phyloP scores from a whole-genome alignment of 2,113 vertebrate species.

The Nyctereutes procyonoides region DNA sequence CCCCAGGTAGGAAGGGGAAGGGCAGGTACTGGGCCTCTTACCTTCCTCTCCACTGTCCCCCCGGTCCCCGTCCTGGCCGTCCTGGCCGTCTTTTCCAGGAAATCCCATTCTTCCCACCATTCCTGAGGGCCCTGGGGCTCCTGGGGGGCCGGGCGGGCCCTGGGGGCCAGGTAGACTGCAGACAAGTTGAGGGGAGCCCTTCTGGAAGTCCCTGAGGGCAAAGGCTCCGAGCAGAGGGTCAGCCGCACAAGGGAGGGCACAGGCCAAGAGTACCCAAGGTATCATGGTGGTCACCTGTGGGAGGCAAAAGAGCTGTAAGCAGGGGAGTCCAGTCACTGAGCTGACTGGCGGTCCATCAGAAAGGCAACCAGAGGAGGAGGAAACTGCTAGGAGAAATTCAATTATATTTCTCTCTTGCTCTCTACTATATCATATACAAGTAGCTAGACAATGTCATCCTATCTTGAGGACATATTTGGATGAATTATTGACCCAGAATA shows the following conservation, averaged over 20 bases:
- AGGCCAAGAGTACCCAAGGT: slow-evolving; percentile 88
- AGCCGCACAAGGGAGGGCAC: slow-evolving; percentile 87
- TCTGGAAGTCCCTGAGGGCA: slow-evolving; percentile 85
- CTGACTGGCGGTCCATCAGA: neutral
- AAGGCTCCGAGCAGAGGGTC: slow-evolving; percentile 87
- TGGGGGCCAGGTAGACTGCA: slow-evolving; percentile 94
- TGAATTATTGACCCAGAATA: neutral
- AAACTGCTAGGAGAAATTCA: neutral
- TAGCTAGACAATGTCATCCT: neutral
- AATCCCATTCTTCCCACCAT: slow-evolving; percentile 92
- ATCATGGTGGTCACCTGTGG: slow-evolving; percentile 89
- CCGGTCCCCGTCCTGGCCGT: slow-evolving; percentile 92
- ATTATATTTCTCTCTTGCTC: neutral
- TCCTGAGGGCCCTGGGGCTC: slow-evolving; percentile 89
- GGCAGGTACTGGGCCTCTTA: slow-evolving; percentile 70
- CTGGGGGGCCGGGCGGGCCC: slow-evolving; percentile 91
- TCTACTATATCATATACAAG: neutral
- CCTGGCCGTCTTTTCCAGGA: slow-evolving; percentile 93
- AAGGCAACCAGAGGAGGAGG: neutral
- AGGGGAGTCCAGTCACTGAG: neutral
- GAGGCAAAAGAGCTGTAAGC: slow-evolving; percentile 44
- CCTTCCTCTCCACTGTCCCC: slow-evolving; percentile 92
- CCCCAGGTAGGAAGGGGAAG: neutral
- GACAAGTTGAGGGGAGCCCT: slow-evolving; percentile 90
- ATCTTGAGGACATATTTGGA: neutral